These are phyloP conservation scores for Tetragonisca angustula DNA, from an alignment of 2,888 invertebrate species.

Conservation along the genomic window DNA sequence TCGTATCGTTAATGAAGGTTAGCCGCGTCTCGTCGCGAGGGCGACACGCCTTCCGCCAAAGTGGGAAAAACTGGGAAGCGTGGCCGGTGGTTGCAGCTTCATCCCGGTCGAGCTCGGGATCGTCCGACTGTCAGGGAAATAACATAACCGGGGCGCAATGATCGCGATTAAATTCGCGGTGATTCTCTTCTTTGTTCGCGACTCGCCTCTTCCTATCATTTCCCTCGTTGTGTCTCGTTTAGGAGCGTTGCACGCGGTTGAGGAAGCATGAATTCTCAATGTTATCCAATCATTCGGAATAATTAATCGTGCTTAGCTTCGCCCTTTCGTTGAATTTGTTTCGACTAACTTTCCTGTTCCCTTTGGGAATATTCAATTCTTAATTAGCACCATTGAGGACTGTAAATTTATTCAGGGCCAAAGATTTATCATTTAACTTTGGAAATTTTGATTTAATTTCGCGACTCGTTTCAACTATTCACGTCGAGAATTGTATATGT, in stretches of 20 bases:
- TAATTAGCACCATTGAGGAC: too few species aligned
- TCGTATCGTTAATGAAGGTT: conserved; percentile 39
- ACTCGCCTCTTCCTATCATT: background rate
- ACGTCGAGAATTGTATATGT: too few species aligned
- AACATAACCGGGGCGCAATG: conserved; percentile 59
- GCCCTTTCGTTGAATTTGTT: conserved; percentile 15
- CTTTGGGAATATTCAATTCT: background rate
- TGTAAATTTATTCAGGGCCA: too few species aligned
- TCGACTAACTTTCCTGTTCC: background rate
- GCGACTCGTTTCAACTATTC: too few species aligned
- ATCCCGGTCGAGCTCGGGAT: conserved; percentile 26
- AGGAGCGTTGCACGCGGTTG: conserved; percentile 22
- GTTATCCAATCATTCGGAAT: conserved; percentile 34
- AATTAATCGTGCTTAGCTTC: conserved; percentile 16
- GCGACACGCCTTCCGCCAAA: background rate
- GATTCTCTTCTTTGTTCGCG: background rate
- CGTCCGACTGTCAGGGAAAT: conserved; percentile 51
- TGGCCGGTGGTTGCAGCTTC: background rate
- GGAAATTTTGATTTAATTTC: too few species aligned
- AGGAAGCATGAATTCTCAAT: conserved; percentile 35
- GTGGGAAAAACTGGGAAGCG: background rate
- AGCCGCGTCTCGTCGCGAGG: conserved; percentile 22
- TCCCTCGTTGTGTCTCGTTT: conserved; percentile 19
- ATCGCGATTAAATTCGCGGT: conserved; percentile 63
- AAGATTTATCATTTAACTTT: too few species aligned